These are phyloP conservation scores for Liopterus haemorrhoidalis DNA, from an alignment of 2,888 invertebrate species.

Conservation along the genomic window DNA sequence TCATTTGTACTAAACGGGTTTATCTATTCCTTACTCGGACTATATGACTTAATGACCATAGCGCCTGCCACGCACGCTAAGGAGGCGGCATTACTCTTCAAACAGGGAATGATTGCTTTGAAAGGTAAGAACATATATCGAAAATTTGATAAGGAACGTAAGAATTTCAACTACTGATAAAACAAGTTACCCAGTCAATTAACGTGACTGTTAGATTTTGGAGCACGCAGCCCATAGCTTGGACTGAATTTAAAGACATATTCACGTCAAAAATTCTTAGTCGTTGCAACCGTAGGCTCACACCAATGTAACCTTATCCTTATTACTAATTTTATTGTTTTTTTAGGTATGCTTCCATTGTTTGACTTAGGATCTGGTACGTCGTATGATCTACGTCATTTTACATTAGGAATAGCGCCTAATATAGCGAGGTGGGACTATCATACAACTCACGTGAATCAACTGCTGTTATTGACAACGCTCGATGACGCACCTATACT, in stretches of 20 bases:
- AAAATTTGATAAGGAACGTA: too few relatives aligned
- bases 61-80: constrained; percentile 64
- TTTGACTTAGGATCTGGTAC: constrained; percentile 95
- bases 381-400: constrained; percentile 92
- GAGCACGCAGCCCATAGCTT: too few relatives aligned
- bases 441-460: constrained; percentile 96
- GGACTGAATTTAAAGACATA: too few relatives aligned
- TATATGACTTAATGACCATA: constrained; percentile 87
- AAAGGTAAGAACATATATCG: too few relatives aligned
- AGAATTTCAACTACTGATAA: too few relatives aligned
- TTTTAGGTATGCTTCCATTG: constrained; percentile 74
- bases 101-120: constrained; percentile 79
- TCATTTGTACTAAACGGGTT: constrained; percentile 97
- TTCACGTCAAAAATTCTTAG: too few relatives aligned
- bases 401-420: constrained; percentile 80
- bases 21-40: constrained; percentile 91
- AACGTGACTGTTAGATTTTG: too few relatives aligned
- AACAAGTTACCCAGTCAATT: too few relatives aligned
- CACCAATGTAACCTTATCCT: too few relatives aligned
- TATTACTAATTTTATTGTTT: too few relatives aligned
- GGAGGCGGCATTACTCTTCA: constrained; percentile 70
- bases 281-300: too few relatives aligned
- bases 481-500: constrained; percentile 79
- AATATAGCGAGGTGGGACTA: constrained; percentile 99
- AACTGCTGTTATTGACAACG: constrained; percentile 79